Conservation (phyloP, 2,113 vertebrate species). For the Sciurus niger region DNA sequence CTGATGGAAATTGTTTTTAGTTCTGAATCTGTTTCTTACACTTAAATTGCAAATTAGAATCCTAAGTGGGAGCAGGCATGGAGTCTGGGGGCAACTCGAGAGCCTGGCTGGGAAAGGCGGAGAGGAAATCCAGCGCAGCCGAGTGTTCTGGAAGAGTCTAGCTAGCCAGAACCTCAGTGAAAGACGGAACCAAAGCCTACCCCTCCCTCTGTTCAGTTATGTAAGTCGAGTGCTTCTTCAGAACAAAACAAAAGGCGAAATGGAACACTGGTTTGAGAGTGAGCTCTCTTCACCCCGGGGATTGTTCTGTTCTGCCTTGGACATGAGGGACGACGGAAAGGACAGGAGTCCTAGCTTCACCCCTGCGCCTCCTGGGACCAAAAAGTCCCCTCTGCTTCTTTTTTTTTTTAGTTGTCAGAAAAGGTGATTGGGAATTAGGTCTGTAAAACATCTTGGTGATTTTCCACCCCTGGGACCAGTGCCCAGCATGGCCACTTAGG, state of each 20-base stretch:
- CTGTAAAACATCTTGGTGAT: background rate
- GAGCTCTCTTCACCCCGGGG: background rate
- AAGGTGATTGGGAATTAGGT: background rate
- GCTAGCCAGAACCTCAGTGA: rapidly evolving
- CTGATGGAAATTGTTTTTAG: background rate
- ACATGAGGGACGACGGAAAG: background rate
- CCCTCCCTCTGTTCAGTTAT: background rate
- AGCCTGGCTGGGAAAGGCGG: background rate
- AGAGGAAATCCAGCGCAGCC: background rate
- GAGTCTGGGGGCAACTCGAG: background rate
- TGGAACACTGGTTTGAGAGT: background rate
- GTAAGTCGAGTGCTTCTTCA: background rate
- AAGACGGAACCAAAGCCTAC: background rate
- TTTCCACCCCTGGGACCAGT: background rate
- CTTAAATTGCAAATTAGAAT: slow-evolving; percentile 3
- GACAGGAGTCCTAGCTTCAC: background rate
- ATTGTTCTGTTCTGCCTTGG: background rate
- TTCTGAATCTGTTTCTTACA: background rate
- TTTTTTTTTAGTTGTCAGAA: background rate
- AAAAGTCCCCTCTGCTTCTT: background rate
- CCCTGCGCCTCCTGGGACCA: background rate
- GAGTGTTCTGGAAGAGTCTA: background rate
- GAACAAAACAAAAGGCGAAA: background rate
- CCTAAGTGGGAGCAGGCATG: background rate
- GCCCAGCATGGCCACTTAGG: background rate